Base-by-base conservation (phyloP, 1,140 invertebrate species). In the Drosophila carrolli region DNA sequence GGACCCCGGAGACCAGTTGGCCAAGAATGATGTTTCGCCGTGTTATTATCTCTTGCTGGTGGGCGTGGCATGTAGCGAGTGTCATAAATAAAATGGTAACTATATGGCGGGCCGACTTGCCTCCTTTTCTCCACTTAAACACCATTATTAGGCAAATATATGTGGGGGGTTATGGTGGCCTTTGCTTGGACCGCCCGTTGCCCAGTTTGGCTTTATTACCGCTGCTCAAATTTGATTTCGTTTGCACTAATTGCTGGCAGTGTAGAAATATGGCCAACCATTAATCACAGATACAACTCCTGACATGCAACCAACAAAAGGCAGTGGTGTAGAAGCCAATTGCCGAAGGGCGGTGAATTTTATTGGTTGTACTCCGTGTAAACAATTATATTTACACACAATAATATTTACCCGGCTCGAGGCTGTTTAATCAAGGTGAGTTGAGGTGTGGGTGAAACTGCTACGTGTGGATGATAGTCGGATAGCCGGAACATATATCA, bases 81-180 rank as follows among this genome's bases (percentile, higher is more conserved):
- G 84, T 89, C 84, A 89, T 89, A 89, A 89, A 89, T 89, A 89
- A 89, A 89, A 89, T 89, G 80, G 73, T 72, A 89, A 80, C 84
- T 83, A 79, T 80, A 73, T 78, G 55, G 63, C 43, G 23, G 55
- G 16, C 35, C 40, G 32, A 8, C 16, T 8, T 11, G 19, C 38
- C 54, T 8, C 5, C 1, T 32, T 56, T 61, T 48, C 44, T 54
- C 41, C 66, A 68, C 83, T 78, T 83, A 81, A 88, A 78, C 79
- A 79, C 81, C 67, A 79, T 86, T 86, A 88, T 88, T 83, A 88
- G 72, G 82, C 60, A 71, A 78, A 78, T 78, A 72, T 56, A 71
- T 68, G 51, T 75, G 63, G 14, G 66, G 27, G 66, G 72, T 38
- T 57, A 38, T 43, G 38, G 60, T 54, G 46, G 44, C 37, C 61